Conservation (phyloP, 2,888 invertebrate species). For the Meteorus colon region DNA sequence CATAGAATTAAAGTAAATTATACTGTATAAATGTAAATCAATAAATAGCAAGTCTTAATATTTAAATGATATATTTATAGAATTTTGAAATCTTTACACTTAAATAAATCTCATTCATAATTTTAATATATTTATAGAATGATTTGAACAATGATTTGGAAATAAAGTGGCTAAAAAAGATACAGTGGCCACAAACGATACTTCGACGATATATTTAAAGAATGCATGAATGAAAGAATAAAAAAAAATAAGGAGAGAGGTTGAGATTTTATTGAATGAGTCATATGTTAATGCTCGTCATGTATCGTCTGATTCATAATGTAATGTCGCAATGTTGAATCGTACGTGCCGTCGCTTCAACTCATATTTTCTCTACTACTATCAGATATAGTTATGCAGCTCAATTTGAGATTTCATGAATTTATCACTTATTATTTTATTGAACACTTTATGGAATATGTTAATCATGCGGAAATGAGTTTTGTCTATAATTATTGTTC, state of each 20-base stretch:
- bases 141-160: too few relatives aligned
- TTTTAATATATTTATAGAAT: too few relatives aligned
- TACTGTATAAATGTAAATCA: background rate
- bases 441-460: background rate
- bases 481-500: background rate
- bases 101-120: too few relatives aligned
- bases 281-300: background rate
- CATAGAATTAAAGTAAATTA: conserved; percentile 49
- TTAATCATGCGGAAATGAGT: background rate
- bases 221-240: conserved; percentile 27
- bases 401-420: background rate
- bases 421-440: background rate
- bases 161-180: too few relatives aligned
- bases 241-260: background rate
- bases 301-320: conserved; percentile 13
- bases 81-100: too few relatives aligned
- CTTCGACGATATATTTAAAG: background rate
- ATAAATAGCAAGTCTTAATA: too few relatives aligned
- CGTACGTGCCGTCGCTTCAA: background rate
- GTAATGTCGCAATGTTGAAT: background rate
- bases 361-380: background rate
- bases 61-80: too few relatives aligned
- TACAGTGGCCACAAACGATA: too few relatives aligned
- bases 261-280: background rate
- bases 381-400: background rate